Conservation (phyloP, 2,113 vertebrate genomes). For the Pteropus alecto region DNA sequence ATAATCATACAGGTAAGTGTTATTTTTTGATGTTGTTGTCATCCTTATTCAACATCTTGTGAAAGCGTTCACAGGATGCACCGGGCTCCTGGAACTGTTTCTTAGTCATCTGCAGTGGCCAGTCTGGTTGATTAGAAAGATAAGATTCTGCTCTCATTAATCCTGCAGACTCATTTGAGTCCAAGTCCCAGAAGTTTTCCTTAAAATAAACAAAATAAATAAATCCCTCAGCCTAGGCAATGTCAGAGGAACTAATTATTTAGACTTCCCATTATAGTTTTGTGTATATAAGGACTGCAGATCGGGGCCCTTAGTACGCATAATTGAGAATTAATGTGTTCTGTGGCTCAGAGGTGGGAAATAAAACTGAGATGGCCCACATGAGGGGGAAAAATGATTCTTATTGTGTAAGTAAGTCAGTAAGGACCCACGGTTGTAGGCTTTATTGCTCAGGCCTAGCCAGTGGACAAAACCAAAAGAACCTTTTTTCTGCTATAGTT, state of each 20-base stretch:
- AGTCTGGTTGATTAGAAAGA: background rate
- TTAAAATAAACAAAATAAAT: conserved; percentile 48
- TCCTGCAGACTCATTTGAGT: background rate
- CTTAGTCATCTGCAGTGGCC: background rate
- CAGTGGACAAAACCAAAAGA: background rate
- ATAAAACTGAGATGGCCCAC: background rate
- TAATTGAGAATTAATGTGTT: conserved; percentile 55
- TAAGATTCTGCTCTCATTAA: conserved; percentile 10
- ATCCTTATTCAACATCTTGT: conserved; percentile 18
- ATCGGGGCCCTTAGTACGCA: background rate
- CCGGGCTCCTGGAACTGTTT: background rate
- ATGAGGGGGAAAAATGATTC: background rate
- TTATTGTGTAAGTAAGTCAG: background rate
- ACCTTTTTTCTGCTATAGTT: background rate
- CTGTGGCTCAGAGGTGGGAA: background rate
- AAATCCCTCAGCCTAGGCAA: background rate
- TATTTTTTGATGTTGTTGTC: background rate
- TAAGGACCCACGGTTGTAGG: background rate
- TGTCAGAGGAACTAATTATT: conserved; percentile 43
- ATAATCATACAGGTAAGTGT: background rate
- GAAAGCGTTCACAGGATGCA: background rate
- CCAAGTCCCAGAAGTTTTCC: conserved; percentile 22
- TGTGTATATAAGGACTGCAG: conserved; percentile 23
- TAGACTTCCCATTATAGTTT: conserved; percentile 18
- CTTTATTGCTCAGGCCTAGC: background rate